Conservation (phyloP, 2,797 vertebrate genomes). For the Leontopithecus rosalia region DNA sequence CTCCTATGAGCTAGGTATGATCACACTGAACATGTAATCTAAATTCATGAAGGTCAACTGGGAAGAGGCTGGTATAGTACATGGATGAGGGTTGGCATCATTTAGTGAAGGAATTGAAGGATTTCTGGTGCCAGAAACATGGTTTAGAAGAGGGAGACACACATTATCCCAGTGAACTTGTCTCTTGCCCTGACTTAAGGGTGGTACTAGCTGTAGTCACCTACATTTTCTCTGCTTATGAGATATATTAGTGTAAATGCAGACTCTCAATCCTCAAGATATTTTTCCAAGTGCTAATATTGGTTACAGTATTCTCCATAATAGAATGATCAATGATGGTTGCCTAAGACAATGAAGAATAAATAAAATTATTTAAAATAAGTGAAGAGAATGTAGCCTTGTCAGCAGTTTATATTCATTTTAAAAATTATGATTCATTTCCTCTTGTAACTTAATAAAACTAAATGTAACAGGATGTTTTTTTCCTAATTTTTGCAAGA, state of each 20-base stretch:
- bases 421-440: not conserved
- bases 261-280: not conserved
- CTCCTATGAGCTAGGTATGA: not conserved
- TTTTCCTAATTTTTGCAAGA: not conserved
- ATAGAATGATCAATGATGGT: not conserved
- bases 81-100: not conserved
- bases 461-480: not conserved
- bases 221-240: not conserved
- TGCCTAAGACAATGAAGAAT: not conserved
- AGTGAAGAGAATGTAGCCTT: not conserved
- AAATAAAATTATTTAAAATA: slow-evolving; percentile 34
- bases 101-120: not conserved
- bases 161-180: not conserved
- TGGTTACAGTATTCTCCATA: not conserved
- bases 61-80: not conserved
- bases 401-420: not conserved
- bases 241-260: not conserved
- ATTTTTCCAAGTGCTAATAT: not conserved
- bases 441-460: not conserved
- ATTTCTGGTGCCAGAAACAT: not conserved
- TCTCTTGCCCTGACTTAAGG: not conserved
- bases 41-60: not conserved
- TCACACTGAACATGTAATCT: not conserved
- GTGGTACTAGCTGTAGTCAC: not conserved
- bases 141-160: not conserved